Percentiles rank a stretch among this genome's conserved stretches.
Evolutionary conservation across 2,797 vertebrate species (phyloP).

Genomic region (Artibeus jamaicensis): DNA sequence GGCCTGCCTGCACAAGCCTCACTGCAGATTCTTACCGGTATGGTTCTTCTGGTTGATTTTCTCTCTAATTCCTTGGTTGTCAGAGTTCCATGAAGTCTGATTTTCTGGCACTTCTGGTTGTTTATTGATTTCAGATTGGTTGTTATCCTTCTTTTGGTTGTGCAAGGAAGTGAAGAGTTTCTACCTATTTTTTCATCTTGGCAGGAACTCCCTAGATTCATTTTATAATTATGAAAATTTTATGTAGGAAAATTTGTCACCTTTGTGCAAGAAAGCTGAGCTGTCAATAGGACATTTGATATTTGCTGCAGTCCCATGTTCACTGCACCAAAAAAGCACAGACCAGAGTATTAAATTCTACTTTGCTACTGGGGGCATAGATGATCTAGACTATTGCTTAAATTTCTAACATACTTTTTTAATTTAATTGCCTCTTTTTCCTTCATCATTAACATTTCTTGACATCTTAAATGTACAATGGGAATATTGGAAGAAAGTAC

Average conservation of each 20-base stretch:
- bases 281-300: neutral
- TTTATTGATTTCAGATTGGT: too few relatives aligned
- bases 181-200: too few relatives aligned
- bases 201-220: neutral
- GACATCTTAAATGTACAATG: neutral
- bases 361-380: neutral
- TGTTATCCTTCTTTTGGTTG: too few relatives aligned
- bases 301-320: neutral
- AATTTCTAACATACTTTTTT: neutral
- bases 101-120: too few relatives aligned
- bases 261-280: neutral
- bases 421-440: neutral
- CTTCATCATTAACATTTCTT: neutral
- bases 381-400: neutral
- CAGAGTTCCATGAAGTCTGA: too few relatives aligned
- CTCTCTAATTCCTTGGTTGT: too few relatives aligned
- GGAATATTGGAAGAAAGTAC: neutral
- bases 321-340: neutral
- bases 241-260: neutral
- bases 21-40: too few relatives aligned
- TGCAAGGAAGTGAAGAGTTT: too few relatives aligned
- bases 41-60: too few relatives aligned
- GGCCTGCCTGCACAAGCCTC: too few relatives aligned
- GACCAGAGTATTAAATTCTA: neutral
- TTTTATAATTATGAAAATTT: neutral